Percentiles rank a stretch among this genome's conserved stretches.
Evolutionary conservation across 2,113 vertebrate genomes (phyloP).

Genomic region (Siniperca knerii): DNA sequence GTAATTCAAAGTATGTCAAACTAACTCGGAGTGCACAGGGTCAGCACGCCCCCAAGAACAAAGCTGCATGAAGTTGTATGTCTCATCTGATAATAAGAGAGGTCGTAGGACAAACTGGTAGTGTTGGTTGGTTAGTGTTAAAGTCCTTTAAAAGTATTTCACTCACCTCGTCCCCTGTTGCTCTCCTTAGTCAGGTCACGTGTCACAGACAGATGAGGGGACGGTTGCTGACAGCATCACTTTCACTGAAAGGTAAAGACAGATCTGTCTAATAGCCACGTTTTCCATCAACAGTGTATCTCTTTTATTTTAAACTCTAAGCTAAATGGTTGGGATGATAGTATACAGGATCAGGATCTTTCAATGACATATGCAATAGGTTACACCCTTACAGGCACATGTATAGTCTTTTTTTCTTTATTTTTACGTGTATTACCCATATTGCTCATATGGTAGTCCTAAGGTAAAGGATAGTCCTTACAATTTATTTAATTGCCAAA

Average conservation of each 20-base stretch:
- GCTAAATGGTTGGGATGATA: neutral
- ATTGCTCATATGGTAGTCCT: neutral
- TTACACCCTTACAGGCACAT: neutral
- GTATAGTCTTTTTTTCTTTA: too few relatives aligned
- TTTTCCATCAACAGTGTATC: neutral
- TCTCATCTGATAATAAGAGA: neutral
- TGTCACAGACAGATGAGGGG: slow-evolving; percentile 23
- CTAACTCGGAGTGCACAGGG: neutral
- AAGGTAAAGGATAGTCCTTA: neutral
- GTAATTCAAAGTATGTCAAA: neutral
- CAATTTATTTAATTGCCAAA: too few relatives aligned
- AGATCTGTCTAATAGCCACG: neutral
- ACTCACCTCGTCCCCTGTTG: slow-evolving; percentile 19
- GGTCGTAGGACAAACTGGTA: too few relatives aligned
- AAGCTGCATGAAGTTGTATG: neutral
- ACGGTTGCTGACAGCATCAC: slow-evolving; percentile 33
- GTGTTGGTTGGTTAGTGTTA: neutral
- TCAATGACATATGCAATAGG: neutral
- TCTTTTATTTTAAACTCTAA: neutral
- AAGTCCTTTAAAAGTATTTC: neutral
- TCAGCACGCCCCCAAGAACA: neutral
- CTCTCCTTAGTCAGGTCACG: slow-evolving; percentile 35
- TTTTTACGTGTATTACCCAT: neutral
- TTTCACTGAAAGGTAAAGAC: slow-evolving; percentile 50
- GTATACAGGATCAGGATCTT: neutral